Evolutionary conservation across 2,888 invertebrate genomes (phyloP).

Genomic region (Eudasyphora cyanicolor): DNA sequence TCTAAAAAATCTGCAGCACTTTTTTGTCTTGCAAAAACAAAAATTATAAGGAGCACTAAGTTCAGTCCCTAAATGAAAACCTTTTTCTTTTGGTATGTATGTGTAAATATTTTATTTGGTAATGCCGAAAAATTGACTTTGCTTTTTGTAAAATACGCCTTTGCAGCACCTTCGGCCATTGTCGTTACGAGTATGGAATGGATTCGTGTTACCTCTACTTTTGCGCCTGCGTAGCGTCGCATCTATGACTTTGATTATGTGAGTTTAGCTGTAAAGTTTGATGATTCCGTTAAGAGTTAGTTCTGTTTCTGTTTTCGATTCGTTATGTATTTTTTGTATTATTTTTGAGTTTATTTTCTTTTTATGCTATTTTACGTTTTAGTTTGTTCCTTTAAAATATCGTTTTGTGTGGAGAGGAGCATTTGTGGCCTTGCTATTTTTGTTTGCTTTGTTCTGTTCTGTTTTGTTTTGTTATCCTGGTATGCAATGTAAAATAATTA

Average conservation of each 20-base stretch:
- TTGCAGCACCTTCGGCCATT: background rate
- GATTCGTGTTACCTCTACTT: background rate
- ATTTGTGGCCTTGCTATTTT: constrained; percentile 25
- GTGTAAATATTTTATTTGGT: constrained; percentile 33
- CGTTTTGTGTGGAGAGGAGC: constrained; percentile 45
- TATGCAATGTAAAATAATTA: constrained; percentile 60
- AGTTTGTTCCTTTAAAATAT: constrained; percentile 44
- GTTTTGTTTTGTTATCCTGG: constrained; percentile 42
- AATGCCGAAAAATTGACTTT: constrained; percentile 66
- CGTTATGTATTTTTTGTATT: background rate
- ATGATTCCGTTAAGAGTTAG: background rate
- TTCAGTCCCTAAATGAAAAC: constrained; percentile 65
- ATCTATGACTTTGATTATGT: constrained; percentile 55
- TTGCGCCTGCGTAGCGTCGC: background rate
- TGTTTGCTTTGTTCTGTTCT: too few relatives aligned
- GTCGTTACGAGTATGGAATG: constrained; percentile 4
- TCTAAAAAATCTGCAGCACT: constrained; percentile 24
- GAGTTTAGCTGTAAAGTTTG: constrained; percentile 20
- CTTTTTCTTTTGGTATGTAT: constrained; percentile 40
- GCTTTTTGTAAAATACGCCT: constrained; percentile 49
- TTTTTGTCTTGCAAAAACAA: background rate
- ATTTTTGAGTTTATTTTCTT: constrained; percentile 48
- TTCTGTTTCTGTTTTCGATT: constrained; percentile 30
- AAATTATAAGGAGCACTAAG: background rate
- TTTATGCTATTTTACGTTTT: constrained; percentile 16